A percentile compares a stretch with the other conserved stretches of the same genome.
These are phyloP conservation scores for Arion vulgaris DNA, from an alignment of 1,140 invertebrate genomes.

Conservation along the genomic window DNA sequence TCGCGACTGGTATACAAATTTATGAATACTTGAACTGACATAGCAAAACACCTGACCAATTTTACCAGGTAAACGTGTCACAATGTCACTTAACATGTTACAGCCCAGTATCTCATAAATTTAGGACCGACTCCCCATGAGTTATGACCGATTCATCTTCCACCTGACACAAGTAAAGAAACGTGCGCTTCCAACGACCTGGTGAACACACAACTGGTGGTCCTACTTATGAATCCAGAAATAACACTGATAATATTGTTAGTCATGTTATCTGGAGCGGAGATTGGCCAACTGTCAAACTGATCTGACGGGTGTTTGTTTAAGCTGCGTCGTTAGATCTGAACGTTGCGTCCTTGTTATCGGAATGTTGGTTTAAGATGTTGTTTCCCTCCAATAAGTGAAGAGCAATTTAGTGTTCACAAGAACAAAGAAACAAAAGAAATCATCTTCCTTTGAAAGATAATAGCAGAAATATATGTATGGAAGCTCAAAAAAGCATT, in stretches of 20 bases:
- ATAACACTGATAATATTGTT: neutral
- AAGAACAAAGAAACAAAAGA: too few species aligned
- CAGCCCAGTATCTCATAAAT: neutral
- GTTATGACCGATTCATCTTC: neutral
- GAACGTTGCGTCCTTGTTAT: neutral
- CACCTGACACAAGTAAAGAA: neutral
- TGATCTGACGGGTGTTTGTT: neutral
- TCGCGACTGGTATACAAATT: too few species aligned
- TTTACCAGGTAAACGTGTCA: neutral
- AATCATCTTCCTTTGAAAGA: too few species aligned
- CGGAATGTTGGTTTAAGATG: neutral
- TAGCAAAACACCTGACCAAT: neutral
- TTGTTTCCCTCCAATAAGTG: too few species aligned
- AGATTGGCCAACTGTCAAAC: neutral
- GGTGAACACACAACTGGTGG: neutral
- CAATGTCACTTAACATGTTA: neutral
- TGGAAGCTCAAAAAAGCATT: too few species aligned
- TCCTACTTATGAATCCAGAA: neutral
- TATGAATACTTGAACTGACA: neutral
- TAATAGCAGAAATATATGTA: too few species aligned
- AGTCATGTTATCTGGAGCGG: neutral
- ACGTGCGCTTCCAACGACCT: neutral
- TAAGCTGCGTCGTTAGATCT: neutral
- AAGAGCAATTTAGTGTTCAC: too few species aligned
- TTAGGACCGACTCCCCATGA: neutral